Conservation (phyloP, 2,113 vertebrate species). For the Baryphthengus martii region DNA sequence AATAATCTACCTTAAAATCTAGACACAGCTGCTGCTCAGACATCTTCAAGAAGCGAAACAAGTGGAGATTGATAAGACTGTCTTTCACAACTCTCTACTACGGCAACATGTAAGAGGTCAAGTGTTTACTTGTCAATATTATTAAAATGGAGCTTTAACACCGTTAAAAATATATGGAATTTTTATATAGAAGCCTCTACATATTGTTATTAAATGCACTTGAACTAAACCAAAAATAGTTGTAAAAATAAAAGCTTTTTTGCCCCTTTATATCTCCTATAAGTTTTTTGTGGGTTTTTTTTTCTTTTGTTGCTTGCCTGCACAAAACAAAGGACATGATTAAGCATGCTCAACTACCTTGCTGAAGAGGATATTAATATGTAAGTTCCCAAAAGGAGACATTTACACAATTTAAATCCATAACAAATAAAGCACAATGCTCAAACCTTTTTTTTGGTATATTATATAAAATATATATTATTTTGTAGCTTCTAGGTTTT, state of each 20-base stretch:
- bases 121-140: neutral
- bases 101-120: neutral
- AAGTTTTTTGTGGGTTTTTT: neutral
- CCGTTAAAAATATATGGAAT: neutral
- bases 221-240: neutral
- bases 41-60: neutral
- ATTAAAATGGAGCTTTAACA: neutral
- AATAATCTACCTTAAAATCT: neutral
- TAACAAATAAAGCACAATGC: slow-evolving; percentile 20
- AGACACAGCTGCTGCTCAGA: neutral
- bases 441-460: neutral
- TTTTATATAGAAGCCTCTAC: neutral
- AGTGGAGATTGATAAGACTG: neutral
- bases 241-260: neutral
- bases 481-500: neutral
- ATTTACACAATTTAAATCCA: slow-evolving; percentile 37
- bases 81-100: neutral
- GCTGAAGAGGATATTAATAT: neutral
- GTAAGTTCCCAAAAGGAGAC: neutral
- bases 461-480: neutral
- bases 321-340: neutral
- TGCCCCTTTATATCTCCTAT: neutral
- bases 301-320: neutral
- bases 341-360: neutral
- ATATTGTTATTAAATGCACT: neutral